phyloP scores from a whole-genome alignment of 2,797 vertebrate species.

The Kryptopterus vitreolus region DNA sequence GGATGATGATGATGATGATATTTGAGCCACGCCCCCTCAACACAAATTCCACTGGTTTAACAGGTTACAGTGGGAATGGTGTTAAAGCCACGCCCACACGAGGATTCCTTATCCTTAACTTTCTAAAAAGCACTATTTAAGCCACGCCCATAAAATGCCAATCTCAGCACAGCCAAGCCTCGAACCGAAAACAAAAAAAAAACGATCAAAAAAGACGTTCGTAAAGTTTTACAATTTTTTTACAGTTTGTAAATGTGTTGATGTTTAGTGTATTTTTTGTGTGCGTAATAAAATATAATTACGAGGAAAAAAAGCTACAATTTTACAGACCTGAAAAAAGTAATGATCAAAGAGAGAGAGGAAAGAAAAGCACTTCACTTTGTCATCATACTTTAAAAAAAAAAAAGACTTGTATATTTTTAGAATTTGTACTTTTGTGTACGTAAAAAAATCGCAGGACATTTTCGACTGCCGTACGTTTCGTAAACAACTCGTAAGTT shows the following conservation, averaged over 20 bases:
- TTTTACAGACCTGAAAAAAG: neutral
- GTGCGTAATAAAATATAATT: neutral
- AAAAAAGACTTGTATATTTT: too few relatives aligned
- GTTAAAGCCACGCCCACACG: neutral
- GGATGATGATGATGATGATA: neutral
- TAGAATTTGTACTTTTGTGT: neutral
- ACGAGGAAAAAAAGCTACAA: neutral
- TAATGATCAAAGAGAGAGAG: neutral
- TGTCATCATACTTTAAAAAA: neutral
- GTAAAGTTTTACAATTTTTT: neutral
- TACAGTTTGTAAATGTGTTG: neutral
- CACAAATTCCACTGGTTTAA: neutral
- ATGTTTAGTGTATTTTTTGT: neutral
- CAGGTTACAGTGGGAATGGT: neutral
- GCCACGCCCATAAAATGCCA: neutral
- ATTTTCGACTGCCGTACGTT: too few relatives aligned
- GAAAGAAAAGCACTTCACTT: neutral
- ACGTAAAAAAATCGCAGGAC: too few relatives aligned
- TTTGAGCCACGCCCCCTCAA: neutral
- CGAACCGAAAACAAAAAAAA: neutral
- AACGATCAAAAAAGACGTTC: neutral
- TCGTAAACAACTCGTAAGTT: too few relatives aligned
- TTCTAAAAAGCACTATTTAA: neutral
- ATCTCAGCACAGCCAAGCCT: neutral
- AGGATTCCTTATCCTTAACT: neutral